Conservation (phyloP, 2,113 vertebrate genomes). For the Psittacara wagleri region DNA sequence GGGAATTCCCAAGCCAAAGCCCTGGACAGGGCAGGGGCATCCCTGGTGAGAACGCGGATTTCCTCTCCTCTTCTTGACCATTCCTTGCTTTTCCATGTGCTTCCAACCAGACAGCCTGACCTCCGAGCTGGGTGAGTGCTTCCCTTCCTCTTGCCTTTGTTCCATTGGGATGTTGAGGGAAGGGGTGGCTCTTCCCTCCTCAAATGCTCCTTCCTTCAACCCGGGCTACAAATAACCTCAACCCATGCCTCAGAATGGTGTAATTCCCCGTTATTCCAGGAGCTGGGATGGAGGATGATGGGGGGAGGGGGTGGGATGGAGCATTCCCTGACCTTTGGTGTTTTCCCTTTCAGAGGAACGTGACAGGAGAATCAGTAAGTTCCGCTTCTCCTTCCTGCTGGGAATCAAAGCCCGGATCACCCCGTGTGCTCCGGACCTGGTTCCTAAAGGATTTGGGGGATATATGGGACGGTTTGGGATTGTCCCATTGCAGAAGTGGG, state of each 20-base stretch:
- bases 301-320: neutral
- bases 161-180: neutral
- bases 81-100: neutral
- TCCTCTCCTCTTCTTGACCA: neutral
- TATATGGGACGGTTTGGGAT: neutral
- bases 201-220: neutral
- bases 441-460: neutral
- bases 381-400: rapidly evolving
- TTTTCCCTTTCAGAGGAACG: neutral
- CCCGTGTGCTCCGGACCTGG: rapidly evolving
- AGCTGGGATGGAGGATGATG: neutral
- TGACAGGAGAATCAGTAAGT: neutral
- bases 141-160: neutral
- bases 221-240: neutral
- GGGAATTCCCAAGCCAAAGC: neutral
- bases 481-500: neutral
- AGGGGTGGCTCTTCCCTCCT: neutral
- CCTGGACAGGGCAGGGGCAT: neutral
- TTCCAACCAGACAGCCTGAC: neutral
- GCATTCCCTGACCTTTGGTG: neutral
- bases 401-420: neutral
- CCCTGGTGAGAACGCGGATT: neutral
- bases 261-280: neutral
- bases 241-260: neutral
- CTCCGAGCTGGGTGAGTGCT: neutral